phyloP scores from a whole-genome alignment of 2,888 invertebrate genomes.

The Leptinotarsa tumamoca region DNA sequence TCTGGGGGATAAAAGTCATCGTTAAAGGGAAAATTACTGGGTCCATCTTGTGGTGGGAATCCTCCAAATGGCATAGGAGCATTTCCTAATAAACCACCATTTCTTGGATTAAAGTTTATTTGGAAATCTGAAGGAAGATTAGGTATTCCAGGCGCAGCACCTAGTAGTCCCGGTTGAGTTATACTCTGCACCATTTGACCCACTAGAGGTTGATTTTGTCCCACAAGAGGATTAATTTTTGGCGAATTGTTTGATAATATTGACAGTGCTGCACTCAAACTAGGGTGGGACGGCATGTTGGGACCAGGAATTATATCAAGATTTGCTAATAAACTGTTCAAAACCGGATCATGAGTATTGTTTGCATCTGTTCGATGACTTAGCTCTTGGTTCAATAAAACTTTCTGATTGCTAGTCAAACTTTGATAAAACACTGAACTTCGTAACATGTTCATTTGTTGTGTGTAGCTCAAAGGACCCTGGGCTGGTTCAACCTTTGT shows the following conservation, averaged over 20 bases:
- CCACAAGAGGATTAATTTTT: constrained; percentile 67
- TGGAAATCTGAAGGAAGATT: constrained; percentile 61
- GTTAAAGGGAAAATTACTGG: constrained; percentile 62
- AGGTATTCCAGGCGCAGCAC: constrained; percentile 68
- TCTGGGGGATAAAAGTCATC: constrained; percentile 66
- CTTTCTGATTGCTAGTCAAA: constrained; percentile 78
- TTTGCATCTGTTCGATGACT: constrained; percentile 71
- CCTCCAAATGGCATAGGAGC: constrained; percentile 50
- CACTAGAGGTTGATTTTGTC: constrained; percentile 60
- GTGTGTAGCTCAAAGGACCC: constrained; percentile 68
- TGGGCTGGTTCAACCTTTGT: constrained; percentile 25
- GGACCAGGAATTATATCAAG: constrained; percentile 66
- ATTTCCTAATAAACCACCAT: constrained; percentile 59
- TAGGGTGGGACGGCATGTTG: constrained; percentile 60
- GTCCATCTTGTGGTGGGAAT: constrained; percentile 60
- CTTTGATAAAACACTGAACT: constrained; percentile 79
- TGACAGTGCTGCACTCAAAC: constrained; percentile 65
- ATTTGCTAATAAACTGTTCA: constrained; percentile 74
- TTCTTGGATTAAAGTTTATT: constrained; percentile 64
- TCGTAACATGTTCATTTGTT: constrained; percentile 75
- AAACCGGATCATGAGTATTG: constrained; percentile 70
- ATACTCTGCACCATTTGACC: constrained; percentile 65
- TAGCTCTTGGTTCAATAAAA: constrained; percentile 78
- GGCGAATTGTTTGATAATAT: constrained; percentile 63
- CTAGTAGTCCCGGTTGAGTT: constrained; percentile 69